Evolutionary conservation across 2,888 invertebrate genomes (phyloP).

Genomic region (Cheilosia vulpina): DNA sequence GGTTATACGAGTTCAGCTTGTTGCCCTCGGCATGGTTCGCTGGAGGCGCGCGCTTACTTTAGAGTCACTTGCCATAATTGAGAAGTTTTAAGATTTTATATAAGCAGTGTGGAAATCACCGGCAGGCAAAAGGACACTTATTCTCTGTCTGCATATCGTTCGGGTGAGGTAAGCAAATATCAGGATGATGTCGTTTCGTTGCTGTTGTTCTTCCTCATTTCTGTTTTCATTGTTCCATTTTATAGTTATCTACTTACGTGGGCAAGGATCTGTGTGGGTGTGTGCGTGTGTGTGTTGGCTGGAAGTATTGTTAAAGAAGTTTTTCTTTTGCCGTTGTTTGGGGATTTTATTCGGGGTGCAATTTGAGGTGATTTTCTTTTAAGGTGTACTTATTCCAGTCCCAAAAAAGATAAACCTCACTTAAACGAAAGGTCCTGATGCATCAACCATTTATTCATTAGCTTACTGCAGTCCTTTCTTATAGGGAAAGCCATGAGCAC

Average conservation of each 20-base stretch:
- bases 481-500: too few species aligned
- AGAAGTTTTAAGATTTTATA: conserved; percentile 70
- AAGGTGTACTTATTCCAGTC: too few species aligned
- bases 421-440: too few species aligned
- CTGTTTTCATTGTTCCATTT: conserved; percentile 36
- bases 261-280: conserved; percentile 4
- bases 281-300: background rate
- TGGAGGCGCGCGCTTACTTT: conserved; percentile 53
- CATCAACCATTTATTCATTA: too few species aligned
- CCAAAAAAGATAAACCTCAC: too few species aligned
- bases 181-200: conserved; percentile 56
- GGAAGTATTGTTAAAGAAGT: too few species aligned
- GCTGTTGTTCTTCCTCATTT: conserved; percentile 32
- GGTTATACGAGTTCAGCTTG: conserved; percentile 52
- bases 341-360: too few species aligned
- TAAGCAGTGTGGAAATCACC: conserved; percentile 72
- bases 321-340: too few species aligned
- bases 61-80: conserved; percentile 71
- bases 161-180: conserved; percentile 55
- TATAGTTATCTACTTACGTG: conserved; percentile 21
- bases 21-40: conserved; percentile 59
- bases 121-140: conserved; percentile 54
- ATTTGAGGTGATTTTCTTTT: too few species aligned
- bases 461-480: too few species aligned
- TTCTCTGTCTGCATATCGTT: background rate